Base-by-base conservation (phyloP, 2,113 vertebrate genomes). In the Antechinus flavipes region DNA sequence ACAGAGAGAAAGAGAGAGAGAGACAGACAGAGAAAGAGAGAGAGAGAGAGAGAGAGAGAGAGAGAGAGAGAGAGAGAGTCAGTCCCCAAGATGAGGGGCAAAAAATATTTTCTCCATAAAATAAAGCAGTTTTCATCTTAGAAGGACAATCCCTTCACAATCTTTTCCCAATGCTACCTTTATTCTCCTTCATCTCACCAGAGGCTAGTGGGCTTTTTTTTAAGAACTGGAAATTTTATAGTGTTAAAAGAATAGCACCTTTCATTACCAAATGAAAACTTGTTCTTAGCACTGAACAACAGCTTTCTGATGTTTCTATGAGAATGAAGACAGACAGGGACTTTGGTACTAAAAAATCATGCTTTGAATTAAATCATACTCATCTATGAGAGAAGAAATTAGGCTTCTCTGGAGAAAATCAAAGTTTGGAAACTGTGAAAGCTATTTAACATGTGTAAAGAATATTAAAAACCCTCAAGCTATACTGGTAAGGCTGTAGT, bases 161-260 rank as follows among this genome's bases (percentile, higher is more conserved):
- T 35, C 3, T 76, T 76, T 76, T n/a, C 3, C 30, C 61, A 35
- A n/a, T 14, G 30, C 30, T 76, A 76, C 35, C 5, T 76, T 76
- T 76, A n/a, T 4, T 76, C 35, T 76, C 61, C 30, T 61, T 30
- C 2, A n/a, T 16, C 35, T 30, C 19, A 35, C 12, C 14, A 76
- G 61, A 76, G 30, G 3, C 35, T 76, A 5, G 35, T n/a, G 0
- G 61, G 30, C 12, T 68, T 91, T 97, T 96, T 98, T 94, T 94
- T 97, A 98, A 96, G 95, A 97, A 96, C 97, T 97, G 92, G 96
- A 98, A 96, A 97, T 98, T 95, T 97, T 95, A 98, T 97, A 97
- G 92, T 26, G 96, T 94, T 76, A 49, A 96, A 92, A 95, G 96
- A 98, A 96, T 97, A 96, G 47, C 47, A 47, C 47, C 47, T 92